Conservation (phyloP, 2,113 vertebrate species). For the Elephas maximus region DNA sequence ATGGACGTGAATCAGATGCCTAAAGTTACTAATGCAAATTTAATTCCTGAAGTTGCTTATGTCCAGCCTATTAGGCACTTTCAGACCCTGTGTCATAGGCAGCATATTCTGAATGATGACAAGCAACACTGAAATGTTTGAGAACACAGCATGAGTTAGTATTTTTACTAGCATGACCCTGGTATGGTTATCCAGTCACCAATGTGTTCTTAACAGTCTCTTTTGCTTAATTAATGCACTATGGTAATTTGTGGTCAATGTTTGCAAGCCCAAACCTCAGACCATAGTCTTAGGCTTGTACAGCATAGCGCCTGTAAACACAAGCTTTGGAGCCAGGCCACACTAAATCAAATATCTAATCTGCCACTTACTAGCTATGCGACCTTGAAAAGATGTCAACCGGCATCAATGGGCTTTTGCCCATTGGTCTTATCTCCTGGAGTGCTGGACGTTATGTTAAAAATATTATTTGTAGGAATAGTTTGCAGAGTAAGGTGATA, state of each 20-base stretch:
- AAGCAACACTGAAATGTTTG: background rate
- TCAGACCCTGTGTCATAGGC: background rate
- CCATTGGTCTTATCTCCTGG: background rate
- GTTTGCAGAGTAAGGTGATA: background rate
- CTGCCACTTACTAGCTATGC: background rate
- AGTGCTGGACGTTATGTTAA: background rate
- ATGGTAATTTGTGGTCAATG: constrained; percentile 25
- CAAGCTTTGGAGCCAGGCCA: background rate
- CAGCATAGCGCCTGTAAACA: background rate
- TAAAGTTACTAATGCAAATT: background rate
- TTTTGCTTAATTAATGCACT: background rate
- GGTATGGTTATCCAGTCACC: background rate
- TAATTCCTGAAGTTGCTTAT: background rate
- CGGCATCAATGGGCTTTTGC: background rate
- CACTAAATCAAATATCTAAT: background rate
- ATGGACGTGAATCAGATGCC: background rate
- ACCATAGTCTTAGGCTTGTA: background rate
- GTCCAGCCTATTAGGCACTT: background rate
- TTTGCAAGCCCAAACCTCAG: background rate
- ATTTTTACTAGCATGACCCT: background rate
- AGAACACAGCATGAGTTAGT: constrained; percentile 10
- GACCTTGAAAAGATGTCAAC: background rate
- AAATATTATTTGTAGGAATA: constrained; percentile 25
- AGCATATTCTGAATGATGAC: background rate
- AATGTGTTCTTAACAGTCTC: background rate